Evolutionary conservation across 1,140 invertebrate genomes (phyloP), one percentile per base, ranked within the genome.

Genomic region (Leptopilina clavipes): DNA sequence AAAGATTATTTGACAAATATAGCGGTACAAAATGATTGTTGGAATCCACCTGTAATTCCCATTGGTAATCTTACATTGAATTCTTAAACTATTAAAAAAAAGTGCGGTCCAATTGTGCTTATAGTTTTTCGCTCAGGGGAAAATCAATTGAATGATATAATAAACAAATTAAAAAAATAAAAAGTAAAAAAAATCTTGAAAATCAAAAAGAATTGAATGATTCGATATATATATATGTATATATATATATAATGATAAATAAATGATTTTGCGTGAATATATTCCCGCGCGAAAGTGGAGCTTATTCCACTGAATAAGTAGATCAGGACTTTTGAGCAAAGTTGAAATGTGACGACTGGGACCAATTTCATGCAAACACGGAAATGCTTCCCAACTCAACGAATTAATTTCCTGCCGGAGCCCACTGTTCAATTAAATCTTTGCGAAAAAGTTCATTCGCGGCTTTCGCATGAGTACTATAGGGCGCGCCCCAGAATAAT

Each of bases 291-390:
- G 5, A 31, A 73, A 54, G 25, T 56, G 48, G 18, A 56, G 44
- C 48, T 73, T 52, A 52, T 73, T 11, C 54, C 22, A 56, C 25
- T 73, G 48, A 52, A 73, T 73, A 56, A 73, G 48, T 73, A 37
- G 37, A 45, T 18, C 43, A 31, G 48, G n/a, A n/a, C 8, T 45
- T 40, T 77, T 65, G 44, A 25, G 74, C 37, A 71, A 83, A 83
- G 80, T 83, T 83, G 56, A 78, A 82, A 82, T 78, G 83, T 79
- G 72, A 78, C 81, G 74, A 79, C 76, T 59, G 82, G 81, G 82
- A 82, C 76, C 81, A 82, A 82, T 82, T 82, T 76, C 72, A 71
- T 25, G 76, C 80, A 84, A 82, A 84, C 81, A 82, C 83, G 79
- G 77, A 81, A 84, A 82, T 81, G 82, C 82, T 82, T 80, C 79